Percentiles rank a stretch among this genome's conserved stretches.
Evolutionary conservation across 2,113 vertebrate genomes (phyloP).

Genomic region (Hystrix cristata): DNA sequence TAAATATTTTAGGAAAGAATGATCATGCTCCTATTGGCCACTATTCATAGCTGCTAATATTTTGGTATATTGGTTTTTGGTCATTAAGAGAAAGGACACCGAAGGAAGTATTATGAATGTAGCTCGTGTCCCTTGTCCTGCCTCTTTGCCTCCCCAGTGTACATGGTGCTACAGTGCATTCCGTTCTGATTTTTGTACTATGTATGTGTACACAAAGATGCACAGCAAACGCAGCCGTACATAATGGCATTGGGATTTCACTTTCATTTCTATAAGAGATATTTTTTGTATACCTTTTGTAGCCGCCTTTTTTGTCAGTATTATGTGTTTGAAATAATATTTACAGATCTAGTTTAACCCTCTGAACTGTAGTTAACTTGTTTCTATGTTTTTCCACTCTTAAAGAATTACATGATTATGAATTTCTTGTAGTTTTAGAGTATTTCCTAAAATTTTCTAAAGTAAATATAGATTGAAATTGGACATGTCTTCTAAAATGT

Average conservation of each 20-base stretch:
- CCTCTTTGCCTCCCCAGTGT: not conserved
- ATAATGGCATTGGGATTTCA: not conserved
- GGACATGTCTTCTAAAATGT: not conserved
- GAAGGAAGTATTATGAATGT: not conserved
- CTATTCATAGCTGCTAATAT: not conserved
- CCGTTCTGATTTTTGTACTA: not conserved
- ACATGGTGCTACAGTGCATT: accelerated
- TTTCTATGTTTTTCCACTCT: not conserved
- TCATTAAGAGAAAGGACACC: not conserved
- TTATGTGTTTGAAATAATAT: not conserved
- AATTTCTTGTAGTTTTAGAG: constrained; percentile 7
- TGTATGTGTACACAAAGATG: not conserved
- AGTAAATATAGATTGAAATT: not conserved
- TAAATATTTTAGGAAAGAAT: not conserved
- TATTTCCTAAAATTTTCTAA: not conserved
- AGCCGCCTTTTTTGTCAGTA: not conserved
- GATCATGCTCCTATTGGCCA: not conserved
- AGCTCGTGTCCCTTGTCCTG: not conserved
- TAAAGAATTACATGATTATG: not conserved
- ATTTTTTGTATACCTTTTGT: not conserved
- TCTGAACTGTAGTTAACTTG: not conserved
- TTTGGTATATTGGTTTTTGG: not conserved
- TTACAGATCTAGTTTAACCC: not conserved
- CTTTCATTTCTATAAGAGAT: not conserved
- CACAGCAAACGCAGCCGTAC: not conserved